Conservation (phyloP, 1,140 invertebrate species). For the Reticulitermes speratus region DNA sequence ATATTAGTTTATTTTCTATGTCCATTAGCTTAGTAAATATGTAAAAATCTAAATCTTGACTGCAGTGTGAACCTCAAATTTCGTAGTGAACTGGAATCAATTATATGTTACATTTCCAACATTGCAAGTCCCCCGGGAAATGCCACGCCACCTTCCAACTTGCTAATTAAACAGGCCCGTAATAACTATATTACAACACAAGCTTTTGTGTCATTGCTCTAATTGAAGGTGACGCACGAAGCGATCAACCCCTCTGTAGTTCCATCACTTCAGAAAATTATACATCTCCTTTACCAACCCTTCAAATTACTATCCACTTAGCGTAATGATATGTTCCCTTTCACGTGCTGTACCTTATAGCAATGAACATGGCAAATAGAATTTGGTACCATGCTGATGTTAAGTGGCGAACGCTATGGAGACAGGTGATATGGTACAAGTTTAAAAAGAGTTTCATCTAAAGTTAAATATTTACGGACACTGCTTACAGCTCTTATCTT, state of each 20-base stretch:
- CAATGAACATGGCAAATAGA: not conserved
- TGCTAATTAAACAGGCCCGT: not conserved
- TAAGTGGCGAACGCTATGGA: not conserved
- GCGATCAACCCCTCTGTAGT: not conserved
- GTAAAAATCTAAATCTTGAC: no score
- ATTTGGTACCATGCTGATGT: not conserved
- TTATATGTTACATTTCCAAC: not conserved
- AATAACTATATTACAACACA: not conserved
- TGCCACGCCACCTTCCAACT: not conserved
- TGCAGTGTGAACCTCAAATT: no score
- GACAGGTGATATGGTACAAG: not conserved
- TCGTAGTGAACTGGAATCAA: not conserved
- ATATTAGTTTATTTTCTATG: no score
- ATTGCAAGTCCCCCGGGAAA: not conserved
- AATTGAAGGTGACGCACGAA: not conserved
- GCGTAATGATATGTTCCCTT: not conserved
- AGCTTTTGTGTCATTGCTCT: not conserved
- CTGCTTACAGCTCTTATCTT: not conserved
- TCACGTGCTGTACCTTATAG: not conserved
- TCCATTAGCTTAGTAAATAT: no score
- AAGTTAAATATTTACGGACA: not conserved
- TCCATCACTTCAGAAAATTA: not conserved
- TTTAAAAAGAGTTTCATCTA: slow-evolving; percentile 2
- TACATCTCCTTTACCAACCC: not conserved
- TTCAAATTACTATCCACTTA: slow-evolving; percentile 13